Conservation (phyloP, 2,888 invertebrate genomes). For the Operophtera brumata region DNA sequence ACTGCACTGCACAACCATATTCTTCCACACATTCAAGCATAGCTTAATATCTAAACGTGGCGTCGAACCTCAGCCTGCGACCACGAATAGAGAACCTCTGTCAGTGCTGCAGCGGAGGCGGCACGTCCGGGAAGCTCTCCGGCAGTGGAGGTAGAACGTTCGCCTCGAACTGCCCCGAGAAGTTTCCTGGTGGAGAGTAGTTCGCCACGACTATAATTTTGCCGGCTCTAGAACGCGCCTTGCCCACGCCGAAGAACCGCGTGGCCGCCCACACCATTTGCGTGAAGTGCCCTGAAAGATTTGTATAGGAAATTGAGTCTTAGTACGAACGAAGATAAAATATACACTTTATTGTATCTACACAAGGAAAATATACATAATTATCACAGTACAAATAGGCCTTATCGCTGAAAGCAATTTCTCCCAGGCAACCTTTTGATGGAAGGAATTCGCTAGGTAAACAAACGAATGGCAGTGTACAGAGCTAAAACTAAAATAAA, state of each 20-base stretch:
- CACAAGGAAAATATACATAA: too few relatives aligned
- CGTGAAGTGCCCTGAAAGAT: conserved; percentile 87
- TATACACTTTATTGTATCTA: too few relatives aligned
- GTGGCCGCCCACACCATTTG: conserved; percentile 92
- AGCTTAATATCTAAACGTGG: conserved; percentile 48
- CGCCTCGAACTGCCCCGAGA: conserved; percentile 85
- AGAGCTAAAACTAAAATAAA: too few relatives aligned
- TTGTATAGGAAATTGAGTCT: neutral
- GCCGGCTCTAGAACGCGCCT: conserved; percentile 88
- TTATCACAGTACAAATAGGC: too few relatives aligned
- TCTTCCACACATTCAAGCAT: conserved; percentile 15
- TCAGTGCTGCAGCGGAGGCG: conserved; percentile 65
- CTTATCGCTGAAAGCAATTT: too few relatives aligned
- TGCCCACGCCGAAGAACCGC: conserved; percentile 89
- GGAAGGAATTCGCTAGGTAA: too few relatives aligned
- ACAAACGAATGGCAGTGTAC: too few relatives aligned
- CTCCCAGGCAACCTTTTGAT: too few relatives aligned
- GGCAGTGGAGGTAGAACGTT: conserved; percentile 89
- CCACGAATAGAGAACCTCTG: conserved; percentile 71
- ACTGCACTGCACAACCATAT: conserved; percentile 5
- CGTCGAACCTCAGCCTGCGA: conserved; percentile 64
- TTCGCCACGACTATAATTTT: conserved; percentile 92
- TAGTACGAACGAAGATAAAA: too few relatives aligned
- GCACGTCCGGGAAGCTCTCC: conserved; percentile 77
- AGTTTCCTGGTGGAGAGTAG: conserved; percentile 90